These are phyloP conservation scores for Clinocottus analis DNA, from an alignment of 2,113 vertebrate species.

Conservation along the genomic window DNA sequence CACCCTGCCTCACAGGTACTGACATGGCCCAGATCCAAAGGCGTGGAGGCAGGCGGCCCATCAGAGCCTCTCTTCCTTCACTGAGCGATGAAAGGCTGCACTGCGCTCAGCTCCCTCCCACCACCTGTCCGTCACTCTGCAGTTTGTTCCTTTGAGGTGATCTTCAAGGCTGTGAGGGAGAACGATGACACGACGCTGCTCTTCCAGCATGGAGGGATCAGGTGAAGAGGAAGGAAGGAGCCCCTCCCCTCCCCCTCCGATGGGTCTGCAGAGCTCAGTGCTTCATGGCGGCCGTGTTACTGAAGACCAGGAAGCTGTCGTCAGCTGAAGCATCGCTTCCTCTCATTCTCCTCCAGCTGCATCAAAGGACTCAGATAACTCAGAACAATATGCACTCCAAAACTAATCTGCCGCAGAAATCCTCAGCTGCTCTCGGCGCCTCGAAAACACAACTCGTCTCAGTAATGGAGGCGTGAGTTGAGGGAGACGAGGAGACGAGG, in stretches of 20 bases:
- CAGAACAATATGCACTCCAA: constrained; percentile 68
- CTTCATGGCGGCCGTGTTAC: background rate
- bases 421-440: no score
- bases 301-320: constrained; percentile 12
- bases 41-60: constrained; percentile 56
- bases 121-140: constrained; percentile 57
- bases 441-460: no score
- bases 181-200: constrained; percentile 48
- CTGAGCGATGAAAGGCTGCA: constrained; percentile 65
- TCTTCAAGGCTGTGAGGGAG: constrained; percentile 68
- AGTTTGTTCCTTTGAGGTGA: constrained; percentile 69
- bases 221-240: background rate
- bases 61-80: constrained; percentile 62
- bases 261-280: background rate
- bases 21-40: constrained; percentile 68
- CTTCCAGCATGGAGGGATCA: background rate
- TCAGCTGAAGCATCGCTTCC: constrained; percentile 9
- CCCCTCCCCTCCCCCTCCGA: background rate
- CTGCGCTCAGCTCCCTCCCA: constrained; percentile 50
- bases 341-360: constrained; percentile 29
- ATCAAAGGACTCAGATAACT: constrained; percentile 32
- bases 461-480: constrained; percentile 37
- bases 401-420: constrained; percentile 57
- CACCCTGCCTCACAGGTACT: constrained; percentile 51
- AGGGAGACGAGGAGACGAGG: constrained; percentile 11